Percentiles rank a stretch among this genome's conserved stretches.
These are phyloP conservation scores for Propsilocerus akamusi DNA, from an alignment of 1,140 invertebrate genomes.

Conservation along the genomic window DNA sequence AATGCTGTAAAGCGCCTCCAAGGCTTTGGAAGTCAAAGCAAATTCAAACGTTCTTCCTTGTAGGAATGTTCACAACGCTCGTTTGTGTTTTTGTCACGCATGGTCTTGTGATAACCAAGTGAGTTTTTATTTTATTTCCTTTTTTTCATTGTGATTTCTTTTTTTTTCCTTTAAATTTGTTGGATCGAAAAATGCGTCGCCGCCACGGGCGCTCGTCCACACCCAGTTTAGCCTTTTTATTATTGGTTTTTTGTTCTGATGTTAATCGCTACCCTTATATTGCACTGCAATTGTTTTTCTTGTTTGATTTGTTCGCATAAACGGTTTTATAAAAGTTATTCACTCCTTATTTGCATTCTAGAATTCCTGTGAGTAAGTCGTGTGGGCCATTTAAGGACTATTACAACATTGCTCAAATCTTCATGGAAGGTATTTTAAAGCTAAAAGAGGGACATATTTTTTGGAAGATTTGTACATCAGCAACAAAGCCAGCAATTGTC, in stretches of 20 bases:
- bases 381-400: conserved; percentile 32
- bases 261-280: too few relatives aligned
- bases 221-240: too few relatives aligned
- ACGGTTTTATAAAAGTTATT: too few relatives aligned
- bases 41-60: conserved; percentile 48
- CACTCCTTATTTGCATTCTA: too few relatives aligned
- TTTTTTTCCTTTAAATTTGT: too few relatives aligned
- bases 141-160: conserved; percentile 5
- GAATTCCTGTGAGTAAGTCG: conserved; percentile 20
- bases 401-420: conserved; percentile 27
- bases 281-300: conserved; percentile 5
- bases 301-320: too few relatives aligned
- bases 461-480: conserved; percentile 23
- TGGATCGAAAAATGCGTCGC: too few relatives aligned
- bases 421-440: conserved; percentile 26
- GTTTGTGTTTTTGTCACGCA: conserved; percentile 32
- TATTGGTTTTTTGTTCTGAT: conserved; percentile 6
- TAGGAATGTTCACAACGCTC: conserved; percentile 41
- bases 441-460: conserved; percentile 23
- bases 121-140: conserved; percentile 11
- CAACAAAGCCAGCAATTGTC: conserved; percentile 29
- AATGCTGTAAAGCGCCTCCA: conserved; percentile 33
- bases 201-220: too few relatives aligned
- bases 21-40: conserved; percentile 49
- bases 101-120: conserved; percentile 37